Percentiles rank a stretch among this genome's conserved stretches.
Conservation (phyloP, 1,140 invertebrate species). For the Euwallacea fornicatus region DNA sequence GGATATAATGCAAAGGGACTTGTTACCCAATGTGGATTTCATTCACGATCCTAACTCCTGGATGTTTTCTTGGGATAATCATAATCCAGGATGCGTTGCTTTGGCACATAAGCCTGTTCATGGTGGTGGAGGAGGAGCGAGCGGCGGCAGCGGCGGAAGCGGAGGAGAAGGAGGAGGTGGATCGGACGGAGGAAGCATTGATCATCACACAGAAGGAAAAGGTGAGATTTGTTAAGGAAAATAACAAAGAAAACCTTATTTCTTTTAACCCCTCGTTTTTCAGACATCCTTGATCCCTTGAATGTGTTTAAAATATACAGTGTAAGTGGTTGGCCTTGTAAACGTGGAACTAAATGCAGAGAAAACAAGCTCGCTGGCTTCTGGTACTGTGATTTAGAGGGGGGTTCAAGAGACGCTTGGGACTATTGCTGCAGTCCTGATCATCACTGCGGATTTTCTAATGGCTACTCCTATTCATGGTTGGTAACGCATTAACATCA, state of each 20-base stretch:
- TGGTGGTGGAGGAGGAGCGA: not conserved
- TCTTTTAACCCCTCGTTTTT: not conserved
- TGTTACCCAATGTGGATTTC: constrained; percentile 68
- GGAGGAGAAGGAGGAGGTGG: not conserved
- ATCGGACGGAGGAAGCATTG: too few species aligned
- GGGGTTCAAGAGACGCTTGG: constrained; percentile 68
- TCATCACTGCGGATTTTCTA: constrained; percentile 78
- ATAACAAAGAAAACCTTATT: not conserved
- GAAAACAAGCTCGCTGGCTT: constrained; percentile 72
- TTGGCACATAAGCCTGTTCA: constrained; percentile 36
- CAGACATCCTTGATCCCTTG: constrained; percentile 40
- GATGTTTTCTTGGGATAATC: constrained; percentile 66
- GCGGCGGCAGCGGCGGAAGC: too few species aligned
- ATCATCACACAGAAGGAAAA: not conserved
- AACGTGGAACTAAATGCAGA: constrained; percentile 67
- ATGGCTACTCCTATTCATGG: constrained; percentile 77
- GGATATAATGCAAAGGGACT: constrained; percentile 68
- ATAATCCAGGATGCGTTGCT: constrained; percentile 48
- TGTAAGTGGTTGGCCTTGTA: constrained; percentile 75
- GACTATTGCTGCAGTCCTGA: constrained; percentile 80
- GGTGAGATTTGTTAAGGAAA: not conserved
- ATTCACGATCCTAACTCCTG: constrained; percentile 61
- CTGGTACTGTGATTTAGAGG: constrained; percentile 77
- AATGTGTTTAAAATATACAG: constrained; percentile 69
- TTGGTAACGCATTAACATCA: constrained; percentile 47